These are phyloP conservation scores for Malurus cyaneus DNA, from an alignment of 2,113 vertebrate genomes.

Conservation along the genomic window DNA sequence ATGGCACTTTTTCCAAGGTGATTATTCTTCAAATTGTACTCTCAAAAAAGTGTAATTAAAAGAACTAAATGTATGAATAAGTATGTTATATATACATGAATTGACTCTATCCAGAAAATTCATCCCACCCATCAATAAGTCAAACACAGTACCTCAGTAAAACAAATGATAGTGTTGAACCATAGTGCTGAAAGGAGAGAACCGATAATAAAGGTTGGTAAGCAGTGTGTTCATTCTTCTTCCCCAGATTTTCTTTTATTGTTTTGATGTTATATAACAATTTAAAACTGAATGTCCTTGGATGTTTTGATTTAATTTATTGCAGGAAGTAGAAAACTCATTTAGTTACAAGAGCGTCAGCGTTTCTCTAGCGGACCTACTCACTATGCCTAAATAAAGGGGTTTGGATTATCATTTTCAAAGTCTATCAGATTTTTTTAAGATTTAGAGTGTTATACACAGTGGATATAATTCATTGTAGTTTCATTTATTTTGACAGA, in stretches of 20 bases:
- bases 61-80: neutral
- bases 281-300: neutral
- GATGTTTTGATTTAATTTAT: neutral
- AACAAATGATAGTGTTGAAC: neutral
- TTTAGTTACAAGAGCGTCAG: neutral
- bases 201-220: neutral
- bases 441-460: neutral
- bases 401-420: neutral
- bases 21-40: neutral
- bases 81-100: too few relatives aligned
- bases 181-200: neutral
- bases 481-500: neutral
- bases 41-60: neutral
- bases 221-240: neutral
- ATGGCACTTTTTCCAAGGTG: neutral
- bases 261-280: neutral
- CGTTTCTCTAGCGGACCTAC: neutral
- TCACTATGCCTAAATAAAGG: neutral
- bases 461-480: neutral
- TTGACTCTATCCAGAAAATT: neutral
- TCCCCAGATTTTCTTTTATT: neutral
- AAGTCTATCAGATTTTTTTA: neutral
- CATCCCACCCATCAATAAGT: neutral
- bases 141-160: neutral
- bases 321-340: neutral